Percentiles rank a stretch among this genome's conserved stretches.
phyloP scores from a whole-genome alignment of 2,113 vertebrate species.

The Anarhynchus alexandrinus region DNA sequence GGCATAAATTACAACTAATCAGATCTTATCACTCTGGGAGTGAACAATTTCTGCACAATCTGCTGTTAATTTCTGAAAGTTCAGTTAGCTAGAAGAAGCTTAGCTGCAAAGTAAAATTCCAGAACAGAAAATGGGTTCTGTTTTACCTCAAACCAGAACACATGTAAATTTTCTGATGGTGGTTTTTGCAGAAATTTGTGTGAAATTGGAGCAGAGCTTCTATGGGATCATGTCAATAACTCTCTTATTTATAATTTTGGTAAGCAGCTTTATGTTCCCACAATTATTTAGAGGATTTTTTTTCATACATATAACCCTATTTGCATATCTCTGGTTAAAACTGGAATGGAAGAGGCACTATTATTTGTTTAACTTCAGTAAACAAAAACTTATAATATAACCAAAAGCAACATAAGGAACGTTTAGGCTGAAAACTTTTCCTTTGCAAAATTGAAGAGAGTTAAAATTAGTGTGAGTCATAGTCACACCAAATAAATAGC shows the following conservation, averaged over 20 bases:
- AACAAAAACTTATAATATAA: not conserved
- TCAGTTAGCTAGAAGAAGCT: no score
- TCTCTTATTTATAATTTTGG: not conserved
- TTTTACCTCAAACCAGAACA: no score
- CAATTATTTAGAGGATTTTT: not conserved
- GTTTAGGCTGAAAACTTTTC: not conserved
- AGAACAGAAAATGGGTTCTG: no score
- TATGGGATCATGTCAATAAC: not conserved
- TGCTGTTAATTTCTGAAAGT: no score
- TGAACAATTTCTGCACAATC: no score
- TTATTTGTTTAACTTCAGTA: not conserved
- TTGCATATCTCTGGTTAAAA: not conserved
- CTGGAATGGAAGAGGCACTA: not conserved
- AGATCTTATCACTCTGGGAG: no score
- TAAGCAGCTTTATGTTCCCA: not conserved
- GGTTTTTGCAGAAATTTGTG: not conserved
- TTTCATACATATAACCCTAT: not conserved
- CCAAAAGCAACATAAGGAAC: not conserved
- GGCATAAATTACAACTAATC: no score
- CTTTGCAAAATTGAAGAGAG: not conserved
- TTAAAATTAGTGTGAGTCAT: not conserved
- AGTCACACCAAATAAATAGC: not conserved
- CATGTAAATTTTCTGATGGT: not conserved
- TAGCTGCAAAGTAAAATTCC: no score
- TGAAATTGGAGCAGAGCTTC: not conserved